Evolutionary conservation across 2,113 vertebrate species (phyloP), one percentile per base, ranked within the genome.

Genomic region (Herpailurus yagouaroundi): DNA sequence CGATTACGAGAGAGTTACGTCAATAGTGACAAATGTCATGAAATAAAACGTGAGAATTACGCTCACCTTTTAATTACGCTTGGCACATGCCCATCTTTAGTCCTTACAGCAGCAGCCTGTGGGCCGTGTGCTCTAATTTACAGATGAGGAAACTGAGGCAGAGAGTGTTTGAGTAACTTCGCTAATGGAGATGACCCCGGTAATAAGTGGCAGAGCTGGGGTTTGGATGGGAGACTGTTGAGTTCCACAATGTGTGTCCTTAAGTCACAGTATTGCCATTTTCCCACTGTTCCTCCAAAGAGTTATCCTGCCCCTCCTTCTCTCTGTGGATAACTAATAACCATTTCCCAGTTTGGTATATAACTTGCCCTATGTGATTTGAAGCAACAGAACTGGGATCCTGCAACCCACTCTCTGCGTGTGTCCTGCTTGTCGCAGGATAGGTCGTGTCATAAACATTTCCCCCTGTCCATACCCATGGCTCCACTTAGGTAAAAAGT

Each of bases 401-500:
- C 2, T 6, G 1, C 27, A 38, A 3, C 52, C 5, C 19, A 6
- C 48, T 23, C 25, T 25, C 6, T 48, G 0, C 15, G 5, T 92
- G 50, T 27, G 6, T 45, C 85, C 64, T 68, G 50, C 25, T 21
- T 36, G 50, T 83, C 89, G 52, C 48, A 1, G 25, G 48, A 64
- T 13, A 36, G 0, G 2, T 50, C 23, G 0, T 55, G 13, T 83
- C 83, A 52, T 15, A 48, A 15, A 15, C 21, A 13, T 80, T 68
- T 73, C 80, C 79, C 95, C 29, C 21, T 25, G 38, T 92, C 45
- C 60, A 50, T 63, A n/a, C 48, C 64, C 68, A 8, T 19, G 19
- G 66, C 52, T 73, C 16, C 45, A 38, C 68, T 48, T 63, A 31
- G 74, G 89, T 95, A 36, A 97, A 77, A 87, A 68, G 76, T 90